Conservation (phyloP, 23 tunicate species). For the Oikopleura albicans region DNA sequence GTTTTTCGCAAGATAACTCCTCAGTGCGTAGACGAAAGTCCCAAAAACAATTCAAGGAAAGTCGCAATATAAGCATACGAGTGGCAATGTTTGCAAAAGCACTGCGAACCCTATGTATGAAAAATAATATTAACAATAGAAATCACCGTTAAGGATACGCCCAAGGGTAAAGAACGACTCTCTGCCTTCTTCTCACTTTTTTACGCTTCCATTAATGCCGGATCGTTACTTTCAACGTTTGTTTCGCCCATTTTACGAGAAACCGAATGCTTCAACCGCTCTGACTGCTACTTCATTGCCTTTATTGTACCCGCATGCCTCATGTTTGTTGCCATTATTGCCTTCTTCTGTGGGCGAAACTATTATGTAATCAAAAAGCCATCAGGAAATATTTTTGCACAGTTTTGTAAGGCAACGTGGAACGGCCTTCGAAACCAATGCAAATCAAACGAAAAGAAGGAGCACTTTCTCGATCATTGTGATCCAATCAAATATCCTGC, state of each 20-base stretch:
- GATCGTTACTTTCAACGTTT: slow-evolving; percentile 68
- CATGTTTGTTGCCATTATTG: slow-evolving; percentile 68
- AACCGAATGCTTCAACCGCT: slow-evolving; percentile 58
- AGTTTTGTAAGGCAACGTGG: slow-evolving; percentile 28
- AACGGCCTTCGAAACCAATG: slow-evolving; percentile 17
- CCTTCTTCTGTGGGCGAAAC: slow-evolving; percentile 39
- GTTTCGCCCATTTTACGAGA: slow-evolving; percentile 79
- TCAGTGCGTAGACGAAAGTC: no score
- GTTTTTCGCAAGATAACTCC: no score
- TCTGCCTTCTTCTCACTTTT: slow-evolving; percentile 69
- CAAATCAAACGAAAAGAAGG: slow-evolving; percentile 20
- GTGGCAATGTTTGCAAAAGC: no score
- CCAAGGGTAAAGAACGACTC: neutral
- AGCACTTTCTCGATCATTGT: slow-evolving; percentile 83
- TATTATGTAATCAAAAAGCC: slow-evolving; percentile 34
- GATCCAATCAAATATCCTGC: slow-evolving; percentile 35
- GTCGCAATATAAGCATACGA: no score
- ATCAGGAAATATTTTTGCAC: slow-evolving; percentile 46
- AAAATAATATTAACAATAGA: no score
- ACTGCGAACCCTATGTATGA: no score
- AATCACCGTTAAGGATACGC: no score
- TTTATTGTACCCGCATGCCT: slow-evolving; percentile 74
- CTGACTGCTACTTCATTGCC: slow-evolving; percentile 80
- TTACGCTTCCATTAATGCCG: slow-evolving; percentile 88
- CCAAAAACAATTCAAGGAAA: no score